Evolutionary conservation across 2,797 vertebrate species (phyloP).

Genomic region (Sebastes diploproa): DNA sequence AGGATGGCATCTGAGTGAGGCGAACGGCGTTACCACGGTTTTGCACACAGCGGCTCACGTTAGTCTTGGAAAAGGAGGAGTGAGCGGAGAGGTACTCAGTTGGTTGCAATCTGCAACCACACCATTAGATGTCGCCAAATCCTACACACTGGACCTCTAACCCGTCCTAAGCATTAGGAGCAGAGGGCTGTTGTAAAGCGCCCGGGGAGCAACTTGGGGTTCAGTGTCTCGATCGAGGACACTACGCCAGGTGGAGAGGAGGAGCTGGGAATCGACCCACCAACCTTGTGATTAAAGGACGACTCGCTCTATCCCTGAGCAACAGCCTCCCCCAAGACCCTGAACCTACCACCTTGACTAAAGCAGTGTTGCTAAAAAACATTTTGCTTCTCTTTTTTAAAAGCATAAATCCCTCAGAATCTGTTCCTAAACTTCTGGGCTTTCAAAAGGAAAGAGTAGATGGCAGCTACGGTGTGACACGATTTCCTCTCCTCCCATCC

Average conservation of each 20-base stretch:
- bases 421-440: neutral
- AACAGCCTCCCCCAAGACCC: neutral
- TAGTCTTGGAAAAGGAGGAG: too few species aligned
- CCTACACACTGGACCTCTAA: too few species aligned
- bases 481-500: neutral
- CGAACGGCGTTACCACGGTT: too few species aligned
- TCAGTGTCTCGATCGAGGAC: neutral
- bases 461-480: neutral
- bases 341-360: neutral
- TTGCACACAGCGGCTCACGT: rapidly evolving
- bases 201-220: neutral
- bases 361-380: neutral
- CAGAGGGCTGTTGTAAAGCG: neutral
- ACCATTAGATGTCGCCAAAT: too few species aligned
- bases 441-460: neutral
- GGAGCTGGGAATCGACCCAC: neutral
- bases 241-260: neutral
- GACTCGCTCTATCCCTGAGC: neutral
- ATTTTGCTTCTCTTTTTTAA: neutral
- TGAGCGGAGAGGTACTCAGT: rapidly evolving
- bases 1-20: too few species aligned
- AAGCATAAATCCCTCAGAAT: slow-evolving; percentile 13
- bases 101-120: too few species aligned
- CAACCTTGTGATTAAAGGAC: neutral
- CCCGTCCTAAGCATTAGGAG: neutral